Evolutionary conservation across 2,113 vertebrate species (phyloP), one percentile per base, ranked within the genome.

Genomic region (Syngnathus scovelli): DNA sequence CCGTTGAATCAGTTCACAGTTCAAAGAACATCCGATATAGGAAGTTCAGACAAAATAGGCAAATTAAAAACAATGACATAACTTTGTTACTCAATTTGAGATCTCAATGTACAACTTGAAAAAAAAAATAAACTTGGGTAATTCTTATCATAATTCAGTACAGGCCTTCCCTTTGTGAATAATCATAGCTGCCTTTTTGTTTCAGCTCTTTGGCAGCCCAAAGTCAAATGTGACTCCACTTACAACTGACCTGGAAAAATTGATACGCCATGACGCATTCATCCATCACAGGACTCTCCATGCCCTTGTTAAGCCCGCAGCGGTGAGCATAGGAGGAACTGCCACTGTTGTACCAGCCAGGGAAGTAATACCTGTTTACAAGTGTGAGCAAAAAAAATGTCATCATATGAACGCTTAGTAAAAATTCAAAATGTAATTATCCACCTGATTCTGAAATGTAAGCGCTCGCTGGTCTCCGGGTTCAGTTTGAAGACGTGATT

Each of bases 401-500:
- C 27, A 33, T 33, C 27, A 33, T 33, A 33, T 33, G 27, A 33
- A 33, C 27, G 27, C 27, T 33, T 33, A 33, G 2, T 33, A 33
- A 33, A 33, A 33, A 33, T 33, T 33, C 0, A 33, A 33, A 33
- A 33, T 33, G 27, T 33, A 33, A 33, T 33, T 3, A 33, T 64
- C n/a, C 69, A 95, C 94, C 94, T 95, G 88, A 98, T 88, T 84
- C 95, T 91, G 82, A 95, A 98, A 62, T 94, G 87, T 43, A 98
- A 68, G 19, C 3, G 87, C 76, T 94, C 91, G 52, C 72, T 91
- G 63, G 87, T 79, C 67, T 92, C 75, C 60, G 92, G 91, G 68
- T 95, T 88, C 68, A 94, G 39, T 62, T 95, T 95, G 78, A 99
- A 95, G 85, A 94, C 75, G 72, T 98, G 93, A 85, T 95, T 99